Conservation (phyloP, 2,797 vertebrate genomes). For the Chelmon rostratus region DNA sequence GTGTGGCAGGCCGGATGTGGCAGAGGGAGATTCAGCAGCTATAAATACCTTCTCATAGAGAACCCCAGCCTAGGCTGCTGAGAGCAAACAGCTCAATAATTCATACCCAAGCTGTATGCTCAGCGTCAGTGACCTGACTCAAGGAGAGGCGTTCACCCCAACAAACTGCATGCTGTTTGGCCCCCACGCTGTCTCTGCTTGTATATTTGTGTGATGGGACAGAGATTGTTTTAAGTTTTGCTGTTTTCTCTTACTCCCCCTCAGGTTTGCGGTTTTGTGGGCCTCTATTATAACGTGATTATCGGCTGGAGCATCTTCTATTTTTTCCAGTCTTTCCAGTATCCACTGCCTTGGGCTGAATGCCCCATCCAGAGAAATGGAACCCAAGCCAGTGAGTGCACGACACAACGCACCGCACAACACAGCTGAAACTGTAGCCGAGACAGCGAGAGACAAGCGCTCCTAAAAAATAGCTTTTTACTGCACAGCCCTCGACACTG, state of each 20-base stretch:
- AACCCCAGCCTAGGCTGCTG: slow-evolving; percentile 65
- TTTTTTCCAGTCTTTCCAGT: slow-evolving; percentile 97
- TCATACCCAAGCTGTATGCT: slow-evolving; percentile 73
- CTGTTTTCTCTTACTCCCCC: slow-evolving; percentile 23
- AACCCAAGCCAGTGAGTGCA: slow-evolving; percentile 88
- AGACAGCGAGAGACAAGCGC: slow-evolving; percentile 2
- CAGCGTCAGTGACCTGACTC: slow-evolving; percentile 35
- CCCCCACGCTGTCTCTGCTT: slow-evolving; percentile 19
- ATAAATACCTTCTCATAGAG: slow-evolving; percentile 83
- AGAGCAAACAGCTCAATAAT: slow-evolving; percentile 87
- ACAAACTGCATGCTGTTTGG: slow-evolving; percentile 18
- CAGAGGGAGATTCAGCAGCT: slow-evolving; percentile 74
- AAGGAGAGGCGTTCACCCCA: slow-evolving; percentile 28
- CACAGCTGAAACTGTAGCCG: neutral
- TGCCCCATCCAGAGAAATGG: slow-evolving; percentile 92
- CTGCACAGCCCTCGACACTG: neutral
- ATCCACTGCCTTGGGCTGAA: slow-evolving; percentile 95
- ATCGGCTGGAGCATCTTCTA: slow-evolving; percentile 98
- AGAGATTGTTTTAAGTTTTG: slow-evolving; percentile 15
- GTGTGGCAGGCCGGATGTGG: slow-evolving; percentile 63
- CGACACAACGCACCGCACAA: slow-evolving; percentile 8
- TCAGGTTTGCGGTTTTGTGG: slow-evolving; percentile 92
- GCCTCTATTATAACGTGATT: slow-evolving; percentile 97
- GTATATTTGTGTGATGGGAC: slow-evolving; percentile 3
- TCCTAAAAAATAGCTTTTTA: neutral